Base-by-base conservation (phyloP, 2,888 invertebrate genomes). In the Rhogogaster chlorosoma region DNA sequence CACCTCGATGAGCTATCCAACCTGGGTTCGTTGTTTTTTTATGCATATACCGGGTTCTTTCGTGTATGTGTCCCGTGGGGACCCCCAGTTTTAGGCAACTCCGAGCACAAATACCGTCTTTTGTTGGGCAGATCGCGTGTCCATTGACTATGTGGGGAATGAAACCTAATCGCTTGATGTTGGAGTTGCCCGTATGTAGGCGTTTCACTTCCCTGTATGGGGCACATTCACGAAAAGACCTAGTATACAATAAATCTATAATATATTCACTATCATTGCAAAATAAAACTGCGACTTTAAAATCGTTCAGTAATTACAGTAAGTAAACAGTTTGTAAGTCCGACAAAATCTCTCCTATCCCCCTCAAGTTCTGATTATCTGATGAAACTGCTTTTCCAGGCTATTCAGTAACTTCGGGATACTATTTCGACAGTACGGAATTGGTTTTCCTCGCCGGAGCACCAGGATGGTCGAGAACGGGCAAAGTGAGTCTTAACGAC, bases 391-490 rank as follows among this genome's bases (percentile, higher is more conserved):
- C n/a, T 18, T 53, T n/a, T 85, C 10, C 49, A 91, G 92, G 92
- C 5, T 91, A 91, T 61, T 88, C 91, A 3, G 85, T 91, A 15
- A 88, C 90, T 5, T 90, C 91, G 0, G 92, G 92, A 2, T 86
- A 86, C 26, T 92, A 89, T 73, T 92, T 92, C 77, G 61, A 85
- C 7, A 84, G 49, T 5, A 84, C 86, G 36, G 85, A 89, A 86
- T 82, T 89, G 4, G 83, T 89, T 15, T 90, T 87, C 53, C 91
- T 86, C 5, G 87, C 88, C 32, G 89, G 90, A n/a, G 91, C 91
- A 9, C 92, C 92, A 2, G 88, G 90, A 4, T 89, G 91, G 88
- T n/a, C 29, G 5, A n/a, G 32, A n/a, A 67, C 18, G 32, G 36
- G 42, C 18, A 45, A 10, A 29, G 42, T 80, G 29, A 71, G 64